Conservation (phyloP, 2,888 invertebrate genomes). For the Cloeon dipterum region DNA sequence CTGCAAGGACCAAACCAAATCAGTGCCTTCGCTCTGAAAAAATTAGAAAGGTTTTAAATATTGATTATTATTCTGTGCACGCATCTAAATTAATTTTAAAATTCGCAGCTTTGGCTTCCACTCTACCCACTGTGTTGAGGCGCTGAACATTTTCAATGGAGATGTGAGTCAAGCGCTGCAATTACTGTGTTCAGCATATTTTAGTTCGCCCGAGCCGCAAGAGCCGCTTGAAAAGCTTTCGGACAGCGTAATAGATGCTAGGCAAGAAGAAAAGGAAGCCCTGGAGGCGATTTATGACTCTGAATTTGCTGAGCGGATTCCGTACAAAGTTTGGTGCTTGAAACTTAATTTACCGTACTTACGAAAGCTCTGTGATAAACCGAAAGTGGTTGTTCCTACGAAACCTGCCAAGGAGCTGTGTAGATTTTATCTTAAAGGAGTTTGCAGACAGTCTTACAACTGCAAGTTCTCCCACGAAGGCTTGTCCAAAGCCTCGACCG, state of each 20-base stretch:
- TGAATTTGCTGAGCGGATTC: slow-evolving; percentile 40
- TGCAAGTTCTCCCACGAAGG: slow-evolving; percentile 49
- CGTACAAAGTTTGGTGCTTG: slow-evolving; percentile 43
- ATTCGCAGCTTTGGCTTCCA: slow-evolving; percentile 49
- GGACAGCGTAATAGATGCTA: slow-evolving; percentile 31
- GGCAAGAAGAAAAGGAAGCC: slow-evolving; percentile 46
- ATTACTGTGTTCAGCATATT: slow-evolving; percentile 48
- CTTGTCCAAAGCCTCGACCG: slow-evolving; percentile 8
- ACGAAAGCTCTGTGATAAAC: slow-evolving; percentile 24
- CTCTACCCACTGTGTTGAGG: slow-evolving; percentile 47
- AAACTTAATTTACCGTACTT: slow-evolving; percentile 26
- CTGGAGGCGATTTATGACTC: slow-evolving; percentile 55
- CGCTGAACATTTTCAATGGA: slow-evolving; percentile 37
- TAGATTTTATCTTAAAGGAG: slow-evolving; percentile 33
- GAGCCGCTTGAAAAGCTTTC: slow-evolving; percentile 16
- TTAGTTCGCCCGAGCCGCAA: slow-evolving; percentile 10
- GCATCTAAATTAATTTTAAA: background rate
- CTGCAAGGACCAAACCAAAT: slow-evolving; percentile 31
- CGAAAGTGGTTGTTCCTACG: slow-evolving; percentile 26
- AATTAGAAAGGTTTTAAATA: slow-evolving; percentile 39
- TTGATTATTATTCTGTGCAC: background rate
- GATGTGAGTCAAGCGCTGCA: slow-evolving; percentile 47
- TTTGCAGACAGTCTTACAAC: slow-evolving; percentile 47
- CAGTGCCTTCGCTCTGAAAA: slow-evolving; percentile 42
- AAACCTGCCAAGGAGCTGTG: slow-evolving; percentile 22